These are phyloP conservation scores for Eclectus roratus DNA, from an alignment of 2,113 vertebrate species.

Conservation along the genomic window DNA sequence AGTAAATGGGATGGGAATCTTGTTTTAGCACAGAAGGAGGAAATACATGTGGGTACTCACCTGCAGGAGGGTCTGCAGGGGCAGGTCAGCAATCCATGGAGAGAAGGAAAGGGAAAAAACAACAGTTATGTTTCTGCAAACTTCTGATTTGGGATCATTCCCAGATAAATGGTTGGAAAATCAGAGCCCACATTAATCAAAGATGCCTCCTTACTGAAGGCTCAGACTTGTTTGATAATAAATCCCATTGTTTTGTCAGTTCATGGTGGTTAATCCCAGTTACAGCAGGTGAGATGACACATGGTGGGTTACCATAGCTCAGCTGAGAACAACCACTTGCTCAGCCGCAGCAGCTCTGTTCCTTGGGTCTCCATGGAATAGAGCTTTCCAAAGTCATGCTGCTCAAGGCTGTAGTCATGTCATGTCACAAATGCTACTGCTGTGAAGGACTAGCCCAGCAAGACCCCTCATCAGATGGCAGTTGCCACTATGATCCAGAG, in stretches of 20 bases:
- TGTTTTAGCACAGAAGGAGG: background rate
- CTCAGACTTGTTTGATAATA: background rate
- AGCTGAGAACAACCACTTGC: background rate
- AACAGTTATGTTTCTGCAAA: background rate
- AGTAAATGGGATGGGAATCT: background rate
- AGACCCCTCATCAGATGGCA: background rate
- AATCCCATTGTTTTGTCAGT: background rate
- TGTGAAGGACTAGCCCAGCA: background rate
- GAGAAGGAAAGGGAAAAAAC: background rate
- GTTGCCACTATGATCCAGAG: background rate
- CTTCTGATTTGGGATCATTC: background rate
- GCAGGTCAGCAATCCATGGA: background rate
- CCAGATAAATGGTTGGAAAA: background rate
- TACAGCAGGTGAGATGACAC: background rate
- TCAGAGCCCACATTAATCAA: background rate
- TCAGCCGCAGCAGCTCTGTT: background rate
- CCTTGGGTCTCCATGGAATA: background rate
- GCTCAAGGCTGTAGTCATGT: background rate
- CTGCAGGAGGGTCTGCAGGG: constrained; percentile 61
- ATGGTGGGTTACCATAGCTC: background rate
- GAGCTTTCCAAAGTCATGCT: background rate
- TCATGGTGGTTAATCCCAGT: background rate
- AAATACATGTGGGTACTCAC: constrained; percentile 18
- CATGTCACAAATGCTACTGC: background rate
- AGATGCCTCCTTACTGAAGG: background rate